Evolutionary conservation across 2,888 invertebrate species (phyloP).

Genomic region (Drepana falcataria): DNA sequence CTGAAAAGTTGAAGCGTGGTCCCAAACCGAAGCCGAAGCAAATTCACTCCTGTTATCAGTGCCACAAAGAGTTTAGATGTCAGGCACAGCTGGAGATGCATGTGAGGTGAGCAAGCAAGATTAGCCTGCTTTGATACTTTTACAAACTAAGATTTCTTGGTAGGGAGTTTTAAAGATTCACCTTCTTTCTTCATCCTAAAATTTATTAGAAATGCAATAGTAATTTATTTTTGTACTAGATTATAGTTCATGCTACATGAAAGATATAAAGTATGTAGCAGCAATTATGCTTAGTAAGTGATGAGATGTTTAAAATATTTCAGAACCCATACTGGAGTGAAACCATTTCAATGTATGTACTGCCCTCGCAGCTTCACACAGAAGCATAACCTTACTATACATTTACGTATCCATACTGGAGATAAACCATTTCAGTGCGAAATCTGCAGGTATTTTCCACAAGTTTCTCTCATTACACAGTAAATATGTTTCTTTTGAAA

Average conservation of each 20-base stretch:
- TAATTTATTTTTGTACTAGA: too few species aligned
- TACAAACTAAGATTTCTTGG: too few species aligned
- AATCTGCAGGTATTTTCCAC: slow-evolving; percentile 67
- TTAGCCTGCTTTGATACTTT: too few species aligned
- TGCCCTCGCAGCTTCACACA: slow-evolving; percentile 79
- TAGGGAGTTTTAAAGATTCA: too few species aligned
- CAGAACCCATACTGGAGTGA: slow-evolving; percentile 80
- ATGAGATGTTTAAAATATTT: too few species aligned
- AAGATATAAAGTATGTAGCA: too few species aligned
- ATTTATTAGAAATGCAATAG: too few species aligned
- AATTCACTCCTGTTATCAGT: slow-evolving; percentile 77
- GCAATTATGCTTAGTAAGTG: too few species aligned
- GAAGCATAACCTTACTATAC: slow-evolving; percentile 80
- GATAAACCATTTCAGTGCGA: slow-evolving; percentile 82
- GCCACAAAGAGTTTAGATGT: slow-evolving; percentile 80
- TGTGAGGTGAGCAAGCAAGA: slow-evolving; percentile 57
- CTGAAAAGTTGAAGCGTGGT: slow-evolving; percentile 78
- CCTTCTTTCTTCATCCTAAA: too few species aligned
- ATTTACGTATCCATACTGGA: slow-evolving; percentile 77
- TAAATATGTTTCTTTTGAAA: too few species aligned
- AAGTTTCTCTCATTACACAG: background rate
- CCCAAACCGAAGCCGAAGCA: slow-evolving; percentile 80
- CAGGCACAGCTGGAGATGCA: slow-evolving; percentile 81
- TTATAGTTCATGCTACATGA: too few species aligned
- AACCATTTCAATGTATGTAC: slow-evolving; percentile 77